Conservation (phyloP, 1,140 invertebrate genomes). For the Liolophura sinensis region DNA sequence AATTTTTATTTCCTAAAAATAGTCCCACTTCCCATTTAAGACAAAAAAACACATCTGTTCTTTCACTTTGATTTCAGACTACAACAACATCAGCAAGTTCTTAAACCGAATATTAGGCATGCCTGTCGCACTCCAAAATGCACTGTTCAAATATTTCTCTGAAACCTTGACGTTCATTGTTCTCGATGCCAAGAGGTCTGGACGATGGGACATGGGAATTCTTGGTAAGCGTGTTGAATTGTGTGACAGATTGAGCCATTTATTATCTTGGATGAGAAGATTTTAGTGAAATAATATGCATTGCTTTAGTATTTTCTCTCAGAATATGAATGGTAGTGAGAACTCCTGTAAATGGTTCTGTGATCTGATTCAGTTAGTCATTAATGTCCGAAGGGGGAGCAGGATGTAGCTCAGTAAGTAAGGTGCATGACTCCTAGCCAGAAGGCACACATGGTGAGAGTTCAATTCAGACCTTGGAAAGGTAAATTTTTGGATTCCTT, state of each 20-base stretch:
- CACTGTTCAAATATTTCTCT: slow-evolving; percentile 96
- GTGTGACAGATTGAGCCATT: not conserved
- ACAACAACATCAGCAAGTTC: slow-evolving; percentile 98
- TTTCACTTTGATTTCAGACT: slow-evolving; percentile 69
- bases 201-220: slow-evolving; percentile 69
- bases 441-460: too few relatives aligned
- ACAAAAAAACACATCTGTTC: too few relatives aligned
- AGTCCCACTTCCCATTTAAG: too few relatives aligned
- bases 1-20: too few relatives aligned
- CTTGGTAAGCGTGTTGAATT: slow-evolving; percentile 56
- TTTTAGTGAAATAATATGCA: not conserved
- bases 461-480: too few relatives aligned
- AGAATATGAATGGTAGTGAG: not conserved
- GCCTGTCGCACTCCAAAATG: slow-evolving; percentile 94
- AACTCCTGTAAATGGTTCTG: not conserved
- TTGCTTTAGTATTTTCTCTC: not conserved
- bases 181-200: slow-evolving; percentile 61
- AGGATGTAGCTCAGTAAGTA: too few relatives aligned
- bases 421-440: too few relatives aligned
- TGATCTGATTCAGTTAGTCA: not conserved
- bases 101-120: slow-evolving; percentile 96
- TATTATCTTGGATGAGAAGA: not conserved
- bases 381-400: too few relatives aligned
- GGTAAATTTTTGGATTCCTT: too few relatives aligned
- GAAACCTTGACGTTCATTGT: slow-evolving; percentile 76